phyloP scores from a whole-genome alignment of 64 coral and sea anemone species.

The Pachyseris speciosa region DNA sequence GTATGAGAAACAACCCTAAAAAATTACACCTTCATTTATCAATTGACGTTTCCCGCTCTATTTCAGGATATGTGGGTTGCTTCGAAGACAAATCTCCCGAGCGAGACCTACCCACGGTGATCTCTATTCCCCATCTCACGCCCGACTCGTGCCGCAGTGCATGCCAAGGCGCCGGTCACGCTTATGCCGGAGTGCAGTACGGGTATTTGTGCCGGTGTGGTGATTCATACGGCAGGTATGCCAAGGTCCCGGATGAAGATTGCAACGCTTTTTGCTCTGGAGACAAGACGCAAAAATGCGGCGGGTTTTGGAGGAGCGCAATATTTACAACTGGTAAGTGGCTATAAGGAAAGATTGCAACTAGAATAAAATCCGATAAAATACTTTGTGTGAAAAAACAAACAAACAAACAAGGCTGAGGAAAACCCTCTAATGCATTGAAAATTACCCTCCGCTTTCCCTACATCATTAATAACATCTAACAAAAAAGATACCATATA shows the following conservation, averaged over 20 bases:
- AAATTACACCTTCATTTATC: no score
- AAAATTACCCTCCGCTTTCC: no score
- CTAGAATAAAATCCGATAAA: neutral
- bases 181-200: conserved; percentile 95
- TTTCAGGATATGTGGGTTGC: conserved; percentile 84
- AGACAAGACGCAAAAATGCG: conserved; percentile 84
- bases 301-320: conserved; percentile 92
- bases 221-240: conserved; percentile 89
- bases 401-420: no score
- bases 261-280: conserved; percentile 85
- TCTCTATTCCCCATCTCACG: conserved; percentile 84
- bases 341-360: neutral
- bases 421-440: no score
- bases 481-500: no score
- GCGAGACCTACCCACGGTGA: conserved; percentile 64
- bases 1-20: no score
- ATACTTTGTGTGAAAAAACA: no score
- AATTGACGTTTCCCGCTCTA: no score
- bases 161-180: conserved; percentile 75
- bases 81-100: conserved; percentile 82
- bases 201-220: conserved; percentile 98
- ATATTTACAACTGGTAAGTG: conserved; percentile 87
- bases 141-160: conserved; percentile 82
- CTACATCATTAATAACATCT: no score
- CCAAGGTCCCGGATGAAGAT: conserved; percentile 65